Evolutionary conservation across 2,113 vertebrate species (phyloP).

Genomic region (Eurypyga helias): DNA sequence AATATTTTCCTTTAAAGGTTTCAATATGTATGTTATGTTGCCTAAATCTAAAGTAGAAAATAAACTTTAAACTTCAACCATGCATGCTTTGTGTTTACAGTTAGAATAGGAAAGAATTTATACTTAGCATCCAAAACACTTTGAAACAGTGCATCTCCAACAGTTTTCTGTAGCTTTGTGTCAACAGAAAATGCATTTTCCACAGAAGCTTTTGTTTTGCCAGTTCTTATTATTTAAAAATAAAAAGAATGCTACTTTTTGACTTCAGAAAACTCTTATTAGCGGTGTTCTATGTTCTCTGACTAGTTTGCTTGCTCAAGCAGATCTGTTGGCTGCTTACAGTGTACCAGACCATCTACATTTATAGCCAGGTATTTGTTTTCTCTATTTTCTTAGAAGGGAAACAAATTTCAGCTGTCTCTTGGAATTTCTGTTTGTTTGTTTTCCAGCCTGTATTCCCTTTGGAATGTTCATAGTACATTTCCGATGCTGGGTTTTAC

Average conservation of each 20-base stretch:
- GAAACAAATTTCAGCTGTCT: background rate
- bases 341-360: background rate
- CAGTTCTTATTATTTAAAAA: background rate
- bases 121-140: background rate
- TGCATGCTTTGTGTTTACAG: background rate
- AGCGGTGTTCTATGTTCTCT: background rate
- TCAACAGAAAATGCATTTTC: background rate
- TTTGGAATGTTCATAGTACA: background rate
- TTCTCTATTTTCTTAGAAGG: background rate
- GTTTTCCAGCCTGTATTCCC: background rate
- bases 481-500: background rate
- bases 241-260: background rate
- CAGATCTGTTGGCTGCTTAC: background rate
- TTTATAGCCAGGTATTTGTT: background rate
- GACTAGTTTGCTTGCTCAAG: background rate
- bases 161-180: background rate
- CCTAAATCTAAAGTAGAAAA: slow-evolving; percentile 29
- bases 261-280: background rate
- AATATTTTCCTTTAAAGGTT: slow-evolving; percentile 32
- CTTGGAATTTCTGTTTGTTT: background rate
- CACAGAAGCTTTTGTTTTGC: background rate
- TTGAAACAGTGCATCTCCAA: background rate
- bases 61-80: background rate
- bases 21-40: background rate
- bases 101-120: slow-evolving; percentile 2